Percentiles rank a stretch among this genome's conserved stretches.
These are phyloP conservation scores for Tachuris rubrigastra DNA, from an alignment of 2,113 vertebrate genomes.

Conservation along the genomic window DNA sequence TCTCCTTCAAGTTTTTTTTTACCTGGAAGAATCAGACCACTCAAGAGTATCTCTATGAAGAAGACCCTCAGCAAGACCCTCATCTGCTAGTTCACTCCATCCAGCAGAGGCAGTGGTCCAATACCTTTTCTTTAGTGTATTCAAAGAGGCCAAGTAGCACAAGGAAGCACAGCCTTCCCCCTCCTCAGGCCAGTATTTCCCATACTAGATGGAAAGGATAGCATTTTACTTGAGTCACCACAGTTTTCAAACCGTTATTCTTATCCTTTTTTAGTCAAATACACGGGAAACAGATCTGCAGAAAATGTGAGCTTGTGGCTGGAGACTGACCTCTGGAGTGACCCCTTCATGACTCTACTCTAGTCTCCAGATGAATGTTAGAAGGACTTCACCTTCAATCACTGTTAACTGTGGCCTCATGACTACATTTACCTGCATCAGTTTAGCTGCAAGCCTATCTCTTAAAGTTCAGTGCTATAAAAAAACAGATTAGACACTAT, in stretches of 20 bases:
- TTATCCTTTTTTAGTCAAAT: not conserved
- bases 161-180: not conserved
- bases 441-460: constrained; percentile 59
- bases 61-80: not conserved
- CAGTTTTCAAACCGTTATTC: not conserved
- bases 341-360: constrained; percentile 21
- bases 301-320: not conserved
- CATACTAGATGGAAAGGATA: not conserved
- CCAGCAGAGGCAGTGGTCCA: not conserved
- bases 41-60: not conserved
- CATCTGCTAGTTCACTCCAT: not conserved
- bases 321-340: not conserved
- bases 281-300: not conserved
- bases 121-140: not conserved
- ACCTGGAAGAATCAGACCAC: not conserved
- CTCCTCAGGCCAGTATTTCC: not conserved
- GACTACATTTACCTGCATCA: constrained; percentile 42
- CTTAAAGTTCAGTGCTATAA: constrained; percentile 65
- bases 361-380: constrained; percentile 35
- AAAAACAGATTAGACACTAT: constrained; percentile 63
- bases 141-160: not conserved
- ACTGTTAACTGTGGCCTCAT: constrained; percentile 62
- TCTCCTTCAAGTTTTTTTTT: not conserved
- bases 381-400: constrained; percentile 42
- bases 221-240: not conserved